Percentiles rank a stretch among this genome's conserved stretches.
phyloP scores from a whole-genome alignment of 2,113 vertebrate species.

The Mormyrus iriodes region DNA sequence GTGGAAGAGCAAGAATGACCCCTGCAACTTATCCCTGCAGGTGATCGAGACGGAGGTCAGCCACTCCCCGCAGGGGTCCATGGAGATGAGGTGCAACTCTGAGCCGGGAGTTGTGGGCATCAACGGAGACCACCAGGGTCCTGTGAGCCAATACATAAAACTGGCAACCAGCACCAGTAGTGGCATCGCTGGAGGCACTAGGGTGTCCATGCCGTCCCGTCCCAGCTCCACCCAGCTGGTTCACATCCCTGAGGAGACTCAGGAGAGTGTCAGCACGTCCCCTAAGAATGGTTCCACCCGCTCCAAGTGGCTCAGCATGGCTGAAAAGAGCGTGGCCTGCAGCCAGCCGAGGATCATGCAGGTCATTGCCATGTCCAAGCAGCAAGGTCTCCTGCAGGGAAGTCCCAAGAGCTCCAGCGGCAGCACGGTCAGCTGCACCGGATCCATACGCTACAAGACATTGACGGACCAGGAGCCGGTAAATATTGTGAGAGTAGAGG shows the following conservation, averaged over 20 bases:
- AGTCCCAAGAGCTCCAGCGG: constrained; percentile 78
- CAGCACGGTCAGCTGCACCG: constrained; percentile 73
- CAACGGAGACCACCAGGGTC: constrained; percentile 75
- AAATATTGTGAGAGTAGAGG: constrained; percentile 84
- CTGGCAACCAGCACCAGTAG: constrained; percentile 77
- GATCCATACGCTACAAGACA: constrained; percentile 74
- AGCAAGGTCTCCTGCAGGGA: constrained; percentile 86
- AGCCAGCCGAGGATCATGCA: constrained; percentile 89
- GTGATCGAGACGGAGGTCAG: constrained; percentile 73
- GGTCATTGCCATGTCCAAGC: constrained; percentile 95
- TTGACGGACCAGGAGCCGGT: constrained; percentile 77
- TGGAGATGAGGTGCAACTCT: constrained; percentile 81
- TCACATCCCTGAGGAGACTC: constrained; percentile 93
- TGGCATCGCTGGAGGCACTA: constrained; percentile 77
- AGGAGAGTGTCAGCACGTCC: constrained; percentile 72
- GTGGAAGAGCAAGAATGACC: constrained; percentile 92
- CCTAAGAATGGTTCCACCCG: constrained; percentile 70
- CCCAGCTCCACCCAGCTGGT: constrained; percentile 92
- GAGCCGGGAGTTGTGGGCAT: constrained; percentile 75
- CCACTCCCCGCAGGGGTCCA: constrained; percentile 74
- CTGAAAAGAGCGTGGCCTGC: constrained; percentile 77
- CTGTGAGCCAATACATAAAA: constrained; percentile 73
- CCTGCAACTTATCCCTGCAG: constrained; percentile 77
- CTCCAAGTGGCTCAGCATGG: constrained; percentile 86
- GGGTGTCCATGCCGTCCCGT: constrained; percentile 84